Conservation (phyloP, 1,140 invertebrate genomes). For the Ostrea edulis region DNA sequence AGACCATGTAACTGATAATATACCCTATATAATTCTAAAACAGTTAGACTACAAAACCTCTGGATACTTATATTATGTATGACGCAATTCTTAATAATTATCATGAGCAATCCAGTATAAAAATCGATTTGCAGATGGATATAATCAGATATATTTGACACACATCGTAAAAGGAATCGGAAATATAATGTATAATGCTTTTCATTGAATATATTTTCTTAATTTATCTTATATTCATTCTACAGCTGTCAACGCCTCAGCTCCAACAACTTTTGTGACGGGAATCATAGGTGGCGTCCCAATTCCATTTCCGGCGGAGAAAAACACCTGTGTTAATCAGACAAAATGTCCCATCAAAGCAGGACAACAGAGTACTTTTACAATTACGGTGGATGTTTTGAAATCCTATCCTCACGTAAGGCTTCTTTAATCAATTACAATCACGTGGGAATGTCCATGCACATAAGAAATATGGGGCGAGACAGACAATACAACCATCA, state of each 20-base stretch:
- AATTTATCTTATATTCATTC: neutral
- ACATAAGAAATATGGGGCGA: too few species aligned
- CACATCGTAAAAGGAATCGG: neutral
- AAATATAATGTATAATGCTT: neutral
- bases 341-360: neutral
- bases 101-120: too few species aligned
- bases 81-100: too few species aligned
- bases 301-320: conserved; percentile 11
- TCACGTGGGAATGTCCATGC: too few species aligned
- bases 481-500: too few species aligned
- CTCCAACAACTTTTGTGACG: neutral
- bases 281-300: conserved; percentile 32
- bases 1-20: too few species aligned
- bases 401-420: conserved; percentile 26
- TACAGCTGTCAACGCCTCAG: neutral
- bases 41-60: too few species aligned
- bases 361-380: neutral
- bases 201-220: neutral
- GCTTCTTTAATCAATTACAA: too few species aligned
- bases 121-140: too few species aligned
- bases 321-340: neutral
- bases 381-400: neutral
- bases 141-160: too few species aligned
- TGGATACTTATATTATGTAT: too few species aligned
- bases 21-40: too few species aligned